Base-by-base conservation (phyloP, 2,888 invertebrate species). In the Lepetodrilus schrolli region DNA sequence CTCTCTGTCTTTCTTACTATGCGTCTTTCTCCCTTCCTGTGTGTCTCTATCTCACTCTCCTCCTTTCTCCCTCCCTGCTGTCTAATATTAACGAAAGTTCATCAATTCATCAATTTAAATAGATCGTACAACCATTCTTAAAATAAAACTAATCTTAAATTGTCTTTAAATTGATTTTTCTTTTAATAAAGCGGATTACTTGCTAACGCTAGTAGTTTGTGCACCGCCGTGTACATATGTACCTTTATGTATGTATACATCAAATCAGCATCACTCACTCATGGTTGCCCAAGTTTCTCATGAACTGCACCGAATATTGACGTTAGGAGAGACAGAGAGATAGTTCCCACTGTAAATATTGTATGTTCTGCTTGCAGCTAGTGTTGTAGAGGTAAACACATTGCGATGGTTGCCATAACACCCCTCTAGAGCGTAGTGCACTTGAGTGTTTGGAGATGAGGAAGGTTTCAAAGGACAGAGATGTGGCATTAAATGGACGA, bases 11-110 rank as follows among this genome's bases (percentile, higher is more conserved):
- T 20, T 10, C 50, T 72, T 68, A 38, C 58, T 5, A 23, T 38
- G 70, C 30, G 43, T 66, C 65, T 76, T 71, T 76, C 72, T 72
- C 58, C 74, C 66, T 74, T 72, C 37, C 26, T 68, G 72, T 51
- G 37, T 72, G 72, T 65, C 26, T 36, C 58, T 69, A 72, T 74
- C 73, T 68, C 48, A 36, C 34, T 13, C 43, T 36, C 50, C 21
- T 37, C 38, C 51, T 30, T 43, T 70, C 48, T 5, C 17, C 20
- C 48, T n/a, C n/a, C n/a, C n/a, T n/a, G n/a, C n/a, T n/a, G n/a
- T n/a, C n/a, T n/a, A n/a, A n/a, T n/a, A n/a, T n/a, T n/a, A n/a
- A n/a, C n/a, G n/a, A n/a, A n/a, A n/a, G n/a, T n/a, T n/a, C n/a
- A n/a, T n/a, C n/a, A n/a, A n/a, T n/a, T n/a, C n/a, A n/a, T n/a